These are phyloP conservation scores for Dendrolimus pini DNA, from an alignment of 2,888 invertebrate species.

Conservation along the genomic window DNA sequence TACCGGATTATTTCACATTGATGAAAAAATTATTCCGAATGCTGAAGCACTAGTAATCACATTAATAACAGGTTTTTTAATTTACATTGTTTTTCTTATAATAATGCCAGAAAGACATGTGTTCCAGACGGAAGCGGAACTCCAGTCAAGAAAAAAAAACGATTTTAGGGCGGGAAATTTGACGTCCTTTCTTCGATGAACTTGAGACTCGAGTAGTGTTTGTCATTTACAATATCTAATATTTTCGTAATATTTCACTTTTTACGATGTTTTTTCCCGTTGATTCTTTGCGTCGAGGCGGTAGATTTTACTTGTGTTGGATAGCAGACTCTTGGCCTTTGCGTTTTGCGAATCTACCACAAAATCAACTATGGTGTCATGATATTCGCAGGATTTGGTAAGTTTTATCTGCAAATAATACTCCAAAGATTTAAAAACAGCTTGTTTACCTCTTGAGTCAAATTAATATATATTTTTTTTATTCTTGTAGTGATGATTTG, in stretches of 20 bases:
- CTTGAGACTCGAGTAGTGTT: background rate
- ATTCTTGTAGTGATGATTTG: constrained; percentile 44
- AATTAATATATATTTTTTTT: too few relatives aligned
- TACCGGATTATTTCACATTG: too few relatives aligned
- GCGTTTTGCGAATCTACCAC: constrained; percentile 52
- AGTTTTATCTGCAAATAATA: constrained; percentile 2
- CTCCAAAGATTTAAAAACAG: too few relatives aligned
- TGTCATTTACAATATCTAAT: background rate
- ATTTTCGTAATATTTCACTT: background rate
- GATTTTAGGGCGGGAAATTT: constrained; percentile 18
- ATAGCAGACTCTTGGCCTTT: constrained; percentile 66
- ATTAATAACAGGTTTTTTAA: too few relatives aligned
- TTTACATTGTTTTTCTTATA: too few relatives aligned
- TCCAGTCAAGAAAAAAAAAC: too few relatives aligned
- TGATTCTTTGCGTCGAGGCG: constrained; percentile 53
- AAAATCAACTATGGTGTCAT: constrained; percentile 54
- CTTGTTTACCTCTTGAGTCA: too few relatives aligned
- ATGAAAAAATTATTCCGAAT: too few relatives aligned
- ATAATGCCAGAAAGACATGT: too few relatives aligned
- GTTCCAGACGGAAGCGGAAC: too few relatives aligned
- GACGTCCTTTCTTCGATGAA: constrained; percentile 14
- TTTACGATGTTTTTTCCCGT: constrained; percentile 59
- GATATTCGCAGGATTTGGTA: constrained; percentile 61
- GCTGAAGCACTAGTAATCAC: too few relatives aligned
- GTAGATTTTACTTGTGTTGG: constrained; percentile 64